phyloP scores from a whole-genome alignment of 2,797 vertebrate genomes.

The Tiaroga cobitis region DNA sequence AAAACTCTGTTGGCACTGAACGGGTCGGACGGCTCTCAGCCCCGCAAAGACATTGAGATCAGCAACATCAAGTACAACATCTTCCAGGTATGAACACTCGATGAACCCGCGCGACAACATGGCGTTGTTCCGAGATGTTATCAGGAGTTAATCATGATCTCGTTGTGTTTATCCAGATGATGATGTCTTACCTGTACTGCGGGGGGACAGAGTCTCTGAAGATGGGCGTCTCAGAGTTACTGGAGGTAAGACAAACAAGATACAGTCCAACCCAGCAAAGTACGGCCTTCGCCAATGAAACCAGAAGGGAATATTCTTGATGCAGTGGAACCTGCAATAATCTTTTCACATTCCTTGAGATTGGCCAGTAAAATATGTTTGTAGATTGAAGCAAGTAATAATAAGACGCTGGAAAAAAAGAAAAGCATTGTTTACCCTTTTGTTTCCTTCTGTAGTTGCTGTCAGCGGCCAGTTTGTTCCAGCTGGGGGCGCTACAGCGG shows the following conservation, averaged over 20 bases:
- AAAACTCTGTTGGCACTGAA: conserved; percentile 88
- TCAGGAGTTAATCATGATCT: conserved; percentile 47
- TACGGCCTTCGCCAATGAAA: not conserved
- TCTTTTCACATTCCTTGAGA: not conserved
- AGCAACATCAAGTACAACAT: conserved; percentile 89
- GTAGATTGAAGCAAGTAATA: not conserved
- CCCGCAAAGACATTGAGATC: conserved; percentile 87
- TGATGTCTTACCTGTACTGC: conserved; percentile 98
- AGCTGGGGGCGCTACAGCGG: conserved; percentile 88
- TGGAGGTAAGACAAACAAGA: conserved; percentile 83
- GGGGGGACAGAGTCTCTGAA: conserved; percentile 90
- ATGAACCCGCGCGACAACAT: not conserved
- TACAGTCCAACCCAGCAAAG: not conserved
- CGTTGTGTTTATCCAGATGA: conserved; percentile 77
- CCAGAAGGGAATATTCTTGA: not conserved
- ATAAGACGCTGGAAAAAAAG: not conserved
- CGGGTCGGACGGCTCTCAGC: conserved; percentile 76
- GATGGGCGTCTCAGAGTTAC: conserved; percentile 83
- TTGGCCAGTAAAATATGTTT: not conserved
- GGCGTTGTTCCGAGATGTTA: not conserved
- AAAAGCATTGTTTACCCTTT: not conserved
- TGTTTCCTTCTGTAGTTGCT: conserved; percentile 79
- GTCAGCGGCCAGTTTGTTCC: conserved; percentile 90
- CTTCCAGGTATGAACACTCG: conserved; percentile 83
- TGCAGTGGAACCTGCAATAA: not conserved